Conservation (phyloP, 2,888 invertebrate species). For the Imbricaverruca yamaguchii region DNA sequence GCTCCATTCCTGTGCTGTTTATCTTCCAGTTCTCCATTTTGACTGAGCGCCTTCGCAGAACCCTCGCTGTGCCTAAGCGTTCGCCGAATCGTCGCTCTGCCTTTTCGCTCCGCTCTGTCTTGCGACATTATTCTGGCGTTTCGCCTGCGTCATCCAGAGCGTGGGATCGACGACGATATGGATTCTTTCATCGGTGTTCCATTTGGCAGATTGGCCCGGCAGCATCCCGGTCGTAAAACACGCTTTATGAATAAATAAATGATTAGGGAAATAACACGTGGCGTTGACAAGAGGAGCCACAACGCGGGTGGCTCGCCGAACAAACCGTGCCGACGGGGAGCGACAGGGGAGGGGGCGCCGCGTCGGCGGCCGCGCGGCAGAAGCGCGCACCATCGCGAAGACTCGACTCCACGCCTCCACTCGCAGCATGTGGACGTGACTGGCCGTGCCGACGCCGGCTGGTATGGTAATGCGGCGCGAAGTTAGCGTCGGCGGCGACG, state of each 20-base stretch:
- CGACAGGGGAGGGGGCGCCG: background rate
- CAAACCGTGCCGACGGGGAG: background rate
- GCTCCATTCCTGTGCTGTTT: no score
- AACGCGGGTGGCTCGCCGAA: background rate
- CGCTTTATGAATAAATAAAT: slow-evolving; percentile 21
- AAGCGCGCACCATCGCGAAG: background rate
- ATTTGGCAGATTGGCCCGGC: slow-evolving; percentile 4
- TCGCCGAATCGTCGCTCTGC: background rate
- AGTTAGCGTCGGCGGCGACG: background rate
- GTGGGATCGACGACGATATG: background rate
- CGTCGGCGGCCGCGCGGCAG: background rate
- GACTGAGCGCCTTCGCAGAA: no score
- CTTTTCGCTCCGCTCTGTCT: background rate
- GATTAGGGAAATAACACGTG: slow-evolving; percentile 8
- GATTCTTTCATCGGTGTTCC: slow-evolving; percentile 13
- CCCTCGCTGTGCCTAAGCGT: no score
- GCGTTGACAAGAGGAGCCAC: background rate
- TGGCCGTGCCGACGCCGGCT: background rate
- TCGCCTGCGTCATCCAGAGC: background rate
- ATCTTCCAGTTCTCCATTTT: no score
- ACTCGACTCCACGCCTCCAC: no score
- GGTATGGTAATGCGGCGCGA: background rate
- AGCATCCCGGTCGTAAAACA: background rate
- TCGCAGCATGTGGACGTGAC: no score
- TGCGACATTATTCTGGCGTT: background rate